Evolutionary conservation across 2,888 invertebrate species (phyloP), one percentile per base, ranked within the genome.

Genomic region (Drosophila longiperda): DNA sequence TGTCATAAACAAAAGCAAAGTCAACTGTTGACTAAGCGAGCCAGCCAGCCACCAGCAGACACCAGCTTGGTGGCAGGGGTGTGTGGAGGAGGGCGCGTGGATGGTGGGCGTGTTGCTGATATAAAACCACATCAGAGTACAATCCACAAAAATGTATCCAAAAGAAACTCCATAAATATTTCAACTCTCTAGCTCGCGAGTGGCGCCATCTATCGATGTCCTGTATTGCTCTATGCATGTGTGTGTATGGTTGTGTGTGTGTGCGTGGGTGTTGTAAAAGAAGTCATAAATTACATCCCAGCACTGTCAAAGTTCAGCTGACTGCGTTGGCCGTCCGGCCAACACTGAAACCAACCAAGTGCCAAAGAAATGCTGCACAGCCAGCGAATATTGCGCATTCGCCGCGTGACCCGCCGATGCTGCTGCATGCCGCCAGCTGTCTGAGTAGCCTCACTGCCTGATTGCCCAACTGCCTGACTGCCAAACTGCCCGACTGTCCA

Each of bases 371-470:
- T 87, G 90, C 84, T 88, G 86, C 89, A 89, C 82, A 90, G 76
- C 90, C 82, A 90, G 84, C 90, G 89, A 90, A 85, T 89, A 84
- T 84, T 89, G 84, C 88, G 89, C 88, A 87, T 89, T 79, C 84
- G 84, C 85, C 85, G 87, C 85, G 68, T 83, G 54, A 26, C 82
- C 65, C 34, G 55, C 67, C 52, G 70, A 61, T 62, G 79, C 79
- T 65, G 74, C 68, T 70, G 85, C 87, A 78, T 55, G 80, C 76
- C 75, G 76, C 66, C 69, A 54, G 72, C 85, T 73, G 61, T n/a
- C 79, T 58, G 66, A 40, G 66, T 67, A n/a, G 66, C 58, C 73
- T 64, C 20, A 45, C 45, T 45, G 45, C 45, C 45, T 45, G 12
- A 12, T 12, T 42, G 42, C 42, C 60, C 9, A 6, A 15, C 55